A percentile compares a stretch with the other conserved stretches of the same genome.
phyloP scores from a whole-genome alignment of 2,888 invertebrate species.

The Salpingus planirostris region DNA sequence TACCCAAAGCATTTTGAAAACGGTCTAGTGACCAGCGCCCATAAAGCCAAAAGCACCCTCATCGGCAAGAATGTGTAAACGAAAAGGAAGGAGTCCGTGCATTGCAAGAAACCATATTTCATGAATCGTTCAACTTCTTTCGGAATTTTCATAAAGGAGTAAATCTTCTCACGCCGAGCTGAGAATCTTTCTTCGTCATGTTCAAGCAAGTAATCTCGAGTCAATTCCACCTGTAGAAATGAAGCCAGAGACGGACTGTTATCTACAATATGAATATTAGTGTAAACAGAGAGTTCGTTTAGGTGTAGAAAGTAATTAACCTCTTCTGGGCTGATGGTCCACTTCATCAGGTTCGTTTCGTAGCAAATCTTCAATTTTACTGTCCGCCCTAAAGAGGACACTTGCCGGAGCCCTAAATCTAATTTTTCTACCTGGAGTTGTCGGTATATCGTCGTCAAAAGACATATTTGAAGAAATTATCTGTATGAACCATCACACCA shows the following conservation, averaged over 20 bases:
- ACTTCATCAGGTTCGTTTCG: slow-evolving; percentile 26
- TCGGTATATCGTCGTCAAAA: slow-evolving; percentile 6
- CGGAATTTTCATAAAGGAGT: slow-evolving; percentile 94
- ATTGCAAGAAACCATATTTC: slow-evolving; percentile 89
- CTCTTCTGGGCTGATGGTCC: slow-evolving; percentile 24
- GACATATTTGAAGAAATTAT: slow-evolving; percentile 6
- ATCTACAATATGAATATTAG: slow-evolving; percentile 25
- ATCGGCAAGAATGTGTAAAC: slow-evolving; percentile 96
- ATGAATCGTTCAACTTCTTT: slow-evolving; percentile 87
- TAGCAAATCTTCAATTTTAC: slow-evolving; percentile 36
- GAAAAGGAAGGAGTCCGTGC: slow-evolving; percentile 94
- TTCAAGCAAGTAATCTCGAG: slow-evolving; percentile 86
- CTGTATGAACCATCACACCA: slow-evolving; percentile 2
- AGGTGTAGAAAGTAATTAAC: slow-evolving; percentile 4
- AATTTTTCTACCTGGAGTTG: slow-evolving; percentile 36
- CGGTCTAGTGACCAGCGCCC: slow-evolving; percentile 68
- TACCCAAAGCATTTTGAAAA: slow-evolving; percentile 67
- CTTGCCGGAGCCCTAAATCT: slow-evolving; percentile 42
- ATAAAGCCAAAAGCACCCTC: slow-evolving; percentile 78
- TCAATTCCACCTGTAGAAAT: slow-evolving; percentile 80
- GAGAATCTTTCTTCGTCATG: slow-evolving; percentile 93
- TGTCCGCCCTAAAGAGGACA: slow-evolving; percentile 37
- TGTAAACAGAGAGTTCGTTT: slow-evolving; percentile 1
- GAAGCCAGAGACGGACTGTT: slow-evolving; percentile 45
- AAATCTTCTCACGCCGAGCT: slow-evolving; percentile 89